Conservation (phyloP, 2,113 vertebrate species). For the Pseudorhombus dupliciocellatus region DNA sequence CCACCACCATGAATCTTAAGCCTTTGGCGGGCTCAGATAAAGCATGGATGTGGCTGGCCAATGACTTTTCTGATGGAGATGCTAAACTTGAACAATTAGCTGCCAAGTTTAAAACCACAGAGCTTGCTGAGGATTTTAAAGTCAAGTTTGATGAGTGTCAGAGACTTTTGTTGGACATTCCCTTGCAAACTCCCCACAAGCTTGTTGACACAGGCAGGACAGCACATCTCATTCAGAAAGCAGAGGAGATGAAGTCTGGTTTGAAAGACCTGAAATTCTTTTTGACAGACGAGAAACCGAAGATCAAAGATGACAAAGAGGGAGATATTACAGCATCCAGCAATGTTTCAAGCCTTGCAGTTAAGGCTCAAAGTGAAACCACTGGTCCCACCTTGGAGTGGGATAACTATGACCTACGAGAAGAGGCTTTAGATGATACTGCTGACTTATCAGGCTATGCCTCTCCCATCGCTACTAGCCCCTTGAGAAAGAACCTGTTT, state of each 20-base stretch:
- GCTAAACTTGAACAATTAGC: conserved; percentile 91
- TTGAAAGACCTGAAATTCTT: conserved; percentile 95
- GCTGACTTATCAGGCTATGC: conserved; percentile 87
- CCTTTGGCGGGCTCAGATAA: conserved; percentile 93
- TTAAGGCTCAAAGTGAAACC: conserved; percentile 83
- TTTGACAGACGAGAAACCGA: conserved; percentile 90
- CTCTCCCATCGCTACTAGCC: conserved; percentile 86
- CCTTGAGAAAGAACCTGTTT: conserved; percentile 91
- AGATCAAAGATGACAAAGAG: conserved; percentile 83
- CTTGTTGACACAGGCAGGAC: conserved; percentile 93
- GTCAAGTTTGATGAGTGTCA: conserved; percentile 96
- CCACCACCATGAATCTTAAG: conserved; percentile 96
- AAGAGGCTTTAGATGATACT: conserved; percentile 87
- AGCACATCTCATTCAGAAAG: conserved; percentile 94
- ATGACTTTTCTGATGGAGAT: conserved; percentile 94
- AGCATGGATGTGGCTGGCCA: conserved; percentile 97
- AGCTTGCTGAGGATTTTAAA: conserved; percentile 95
- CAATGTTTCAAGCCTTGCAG: conserved; percentile 71
- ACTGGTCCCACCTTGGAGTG: conserved; percentile 90
- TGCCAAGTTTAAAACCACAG: conserved; percentile 94
- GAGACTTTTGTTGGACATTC: conserved; percentile 91
- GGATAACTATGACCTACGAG: conserved; percentile 92
- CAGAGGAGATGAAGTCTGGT: conserved; percentile 98
- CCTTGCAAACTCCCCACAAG: conserved; percentile 96
- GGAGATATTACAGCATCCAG: conserved; percentile 46